These are phyloP conservation scores for Turdus rufiventris DNA, from an alignment of 2,113 vertebrate species.

Conservation along the genomic window DNA sequence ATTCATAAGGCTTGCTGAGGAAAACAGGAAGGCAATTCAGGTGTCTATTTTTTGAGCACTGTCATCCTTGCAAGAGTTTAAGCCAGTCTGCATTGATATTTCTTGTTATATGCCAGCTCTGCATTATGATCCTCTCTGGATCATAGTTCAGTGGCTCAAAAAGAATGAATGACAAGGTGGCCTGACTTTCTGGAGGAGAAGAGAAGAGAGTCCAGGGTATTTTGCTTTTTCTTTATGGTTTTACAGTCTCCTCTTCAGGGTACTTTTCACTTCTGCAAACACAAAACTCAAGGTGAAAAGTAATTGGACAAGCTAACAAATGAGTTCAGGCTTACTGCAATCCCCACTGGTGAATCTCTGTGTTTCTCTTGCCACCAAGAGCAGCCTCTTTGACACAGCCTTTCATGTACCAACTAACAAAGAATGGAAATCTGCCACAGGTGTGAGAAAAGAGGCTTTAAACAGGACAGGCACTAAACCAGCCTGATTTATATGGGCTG, in stretches of 20 bases:
- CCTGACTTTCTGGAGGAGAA: not conserved
- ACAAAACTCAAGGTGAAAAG: conserved; percentile 68
- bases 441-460: conserved; percentile 63
- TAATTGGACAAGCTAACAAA: conserved; percentile 70
- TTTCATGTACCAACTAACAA: conserved; percentile 41
- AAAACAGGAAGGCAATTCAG: conserved; percentile 32
- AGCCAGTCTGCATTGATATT: conserved; percentile 23
- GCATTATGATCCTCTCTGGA: not conserved
- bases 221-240: not conserved
- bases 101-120: conserved; percentile 14
- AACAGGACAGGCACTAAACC: conserved; percentile 55
- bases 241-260: conserved; percentile 47
- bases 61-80: not conserved
- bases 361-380: conserved; percentile 26
- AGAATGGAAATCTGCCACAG: conserved; percentile 64
- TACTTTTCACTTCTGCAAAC: conserved; percentile 59
- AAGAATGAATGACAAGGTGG: not conserved
- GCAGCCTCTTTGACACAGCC: conserved; percentile 54
- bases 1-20: not conserved
- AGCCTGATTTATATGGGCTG: conserved; percentile 48
- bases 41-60: not conserved
- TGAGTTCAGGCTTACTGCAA: conserved; percentile 29
- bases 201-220: not conserved
- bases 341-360: conserved; percentile 42
- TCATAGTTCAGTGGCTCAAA: not conserved